phyloP scores from a whole-genome alignment of 2,888 invertebrate species.

The Pseudococcus jackbeardsleyi region DNA sequence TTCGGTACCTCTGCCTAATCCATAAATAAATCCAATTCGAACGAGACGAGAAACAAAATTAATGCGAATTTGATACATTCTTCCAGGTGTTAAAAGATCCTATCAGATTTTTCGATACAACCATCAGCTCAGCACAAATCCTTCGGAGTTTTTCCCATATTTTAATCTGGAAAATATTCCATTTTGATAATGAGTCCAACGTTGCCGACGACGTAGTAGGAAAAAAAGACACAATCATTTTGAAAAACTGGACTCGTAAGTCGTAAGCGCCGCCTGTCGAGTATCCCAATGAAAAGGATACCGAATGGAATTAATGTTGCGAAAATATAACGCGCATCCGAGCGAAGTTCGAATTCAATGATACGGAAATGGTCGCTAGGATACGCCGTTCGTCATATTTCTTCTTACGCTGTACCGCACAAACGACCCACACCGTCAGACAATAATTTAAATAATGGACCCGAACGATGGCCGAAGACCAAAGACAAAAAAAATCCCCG shows the following conservation, averaged over 20 bases:
- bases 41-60: neutral
- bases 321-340: conserved; percentile 30
- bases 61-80: conserved; percentile 9
- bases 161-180: neutral
- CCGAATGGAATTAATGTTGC: conserved; percentile 61
- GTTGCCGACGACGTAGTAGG: no score
- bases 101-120: neutral
- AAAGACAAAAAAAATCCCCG: no score
- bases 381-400: conserved; percentile 49
- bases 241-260: conserved; percentile 46
- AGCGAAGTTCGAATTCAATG: conserved; percentile 52
- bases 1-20: no score
- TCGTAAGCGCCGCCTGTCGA: conserved; percentile 34
- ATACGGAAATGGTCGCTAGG: conserved; percentile 56
- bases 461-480: no score
- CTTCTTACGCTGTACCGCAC: neutral
- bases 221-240: neutral
- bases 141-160: no score
- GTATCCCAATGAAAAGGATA: neutral
- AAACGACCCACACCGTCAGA: no score
- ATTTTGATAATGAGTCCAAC: conserved; percentile 45
- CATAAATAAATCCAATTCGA: neutral
- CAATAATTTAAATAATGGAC: no score
- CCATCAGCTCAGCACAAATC: neutral
- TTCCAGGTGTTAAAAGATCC: conserved; percentile 16